Conservation (phyloP, 2,888 invertebrate species). For the Heliconius cydno region DNA sequence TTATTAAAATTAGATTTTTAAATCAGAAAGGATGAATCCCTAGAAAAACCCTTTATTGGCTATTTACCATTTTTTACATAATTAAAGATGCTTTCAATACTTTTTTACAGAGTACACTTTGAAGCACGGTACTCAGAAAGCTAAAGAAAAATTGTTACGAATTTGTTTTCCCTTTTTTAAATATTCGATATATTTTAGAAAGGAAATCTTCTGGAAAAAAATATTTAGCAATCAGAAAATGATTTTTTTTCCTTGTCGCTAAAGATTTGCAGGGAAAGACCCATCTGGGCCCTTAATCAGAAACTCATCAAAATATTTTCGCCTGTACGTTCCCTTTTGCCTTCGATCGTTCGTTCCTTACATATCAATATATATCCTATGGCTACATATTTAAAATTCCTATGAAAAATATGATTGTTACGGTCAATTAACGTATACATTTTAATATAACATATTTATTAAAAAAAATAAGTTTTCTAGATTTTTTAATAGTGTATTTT, state of each 20-base stretch:
- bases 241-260: slow-evolving; percentile 6
- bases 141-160: not conserved
- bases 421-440: not conserved
- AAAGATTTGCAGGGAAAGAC: slow-evolving; percentile 1
- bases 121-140: not conserved
- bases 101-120: not conserved
- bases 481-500: no score
- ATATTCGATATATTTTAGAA: slow-evolving; percentile 1
- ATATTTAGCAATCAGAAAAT: slow-evolving; percentile 11
- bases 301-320: slow-evolving; percentile 27
- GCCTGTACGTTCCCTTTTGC: slow-evolving; percentile 14
- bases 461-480: no score
- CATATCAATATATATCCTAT: not conserved
- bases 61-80: not conserved
- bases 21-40: not conserved
- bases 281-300: slow-evolving; percentile 25
- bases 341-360: not conserved
- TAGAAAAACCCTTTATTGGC: not conserved
- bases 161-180: not conserved
- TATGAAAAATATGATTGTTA: not conserved
- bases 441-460: not conserved
- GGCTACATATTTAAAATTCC: not conserved
- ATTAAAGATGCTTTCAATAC: not conserved
- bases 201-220: not conserved
- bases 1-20: not conserved